phyloP scores from a whole-genome alignment of 2,113 vertebrate genomes.

The Spermophilus dauricus region DNA sequence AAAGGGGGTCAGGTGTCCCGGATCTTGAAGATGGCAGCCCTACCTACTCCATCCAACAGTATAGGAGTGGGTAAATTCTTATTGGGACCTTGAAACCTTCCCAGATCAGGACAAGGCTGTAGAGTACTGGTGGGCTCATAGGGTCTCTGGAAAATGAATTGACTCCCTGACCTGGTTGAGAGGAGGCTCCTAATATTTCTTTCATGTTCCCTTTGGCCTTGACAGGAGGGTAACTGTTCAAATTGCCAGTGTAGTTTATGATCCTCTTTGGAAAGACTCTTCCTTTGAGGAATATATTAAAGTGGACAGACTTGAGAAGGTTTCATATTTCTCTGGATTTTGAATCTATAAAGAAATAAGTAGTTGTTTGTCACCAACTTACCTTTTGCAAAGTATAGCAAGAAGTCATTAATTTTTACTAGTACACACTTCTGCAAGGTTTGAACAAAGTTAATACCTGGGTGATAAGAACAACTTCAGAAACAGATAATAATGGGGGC shows the following conservation, averaged over 20 bases:
- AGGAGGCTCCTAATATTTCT: neutral
- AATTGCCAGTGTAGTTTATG: neutral
- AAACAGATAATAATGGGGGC: neutral
- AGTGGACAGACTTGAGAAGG: neutral
- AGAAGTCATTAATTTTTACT: neutral
- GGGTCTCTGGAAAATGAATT: neutral
- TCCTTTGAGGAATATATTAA: neutral
- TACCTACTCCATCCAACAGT: neutral
- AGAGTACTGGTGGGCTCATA: accelerated
- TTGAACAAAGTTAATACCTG: neutral
- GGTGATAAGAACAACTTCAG: neutral
- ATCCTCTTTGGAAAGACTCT: neutral
- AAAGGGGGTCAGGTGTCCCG: no score
- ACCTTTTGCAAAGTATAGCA: neutral
- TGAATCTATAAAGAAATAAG: neutral
- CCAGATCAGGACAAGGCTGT: neutral
- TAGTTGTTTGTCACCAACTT: neutral
- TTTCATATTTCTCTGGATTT: neutral
- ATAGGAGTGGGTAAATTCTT: neutral
- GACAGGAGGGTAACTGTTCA: neutral
- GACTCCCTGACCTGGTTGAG: neutral
- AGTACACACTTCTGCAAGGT: neutral
- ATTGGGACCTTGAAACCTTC: neutral
- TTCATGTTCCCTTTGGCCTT: neutral
- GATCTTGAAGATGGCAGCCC: neutral